Evolutionary conservation across 2,888 invertebrate species (phyloP).

Genomic region (Schizaphis graminum): DNA sequence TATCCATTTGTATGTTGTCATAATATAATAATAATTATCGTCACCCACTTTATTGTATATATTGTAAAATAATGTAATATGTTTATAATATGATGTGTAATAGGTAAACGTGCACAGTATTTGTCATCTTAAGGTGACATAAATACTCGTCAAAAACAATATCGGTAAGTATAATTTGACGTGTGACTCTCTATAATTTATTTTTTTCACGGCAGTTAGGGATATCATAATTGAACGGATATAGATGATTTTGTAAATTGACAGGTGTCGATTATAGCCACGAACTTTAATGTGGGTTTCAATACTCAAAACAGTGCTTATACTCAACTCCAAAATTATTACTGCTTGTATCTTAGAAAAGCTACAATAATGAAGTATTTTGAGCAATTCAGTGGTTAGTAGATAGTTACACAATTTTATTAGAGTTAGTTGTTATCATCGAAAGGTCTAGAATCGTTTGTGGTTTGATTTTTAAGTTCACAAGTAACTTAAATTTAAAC

Average conservation of each 20-base stretch:
- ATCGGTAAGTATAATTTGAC: background rate
- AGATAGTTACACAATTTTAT: background rate
- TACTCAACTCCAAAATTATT: background rate
- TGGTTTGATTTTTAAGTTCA: background rate
- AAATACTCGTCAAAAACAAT: background rate
- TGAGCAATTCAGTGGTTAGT: background rate
- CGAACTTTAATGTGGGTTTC: background rate
- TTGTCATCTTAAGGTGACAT: background rate
- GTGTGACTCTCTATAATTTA: background rate
- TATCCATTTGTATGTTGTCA: background rate
- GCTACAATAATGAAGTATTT: background rate
- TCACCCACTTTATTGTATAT: background rate
- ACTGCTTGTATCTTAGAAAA: background rate
- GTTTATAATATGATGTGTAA: background rate
- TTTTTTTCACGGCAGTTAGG: background rate
- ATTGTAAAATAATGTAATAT: background rate
- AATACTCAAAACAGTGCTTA: background rate
- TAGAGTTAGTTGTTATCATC: background rate
- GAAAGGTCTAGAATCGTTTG: background rate
- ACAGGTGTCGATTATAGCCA: background rate
- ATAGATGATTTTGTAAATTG: background rate
- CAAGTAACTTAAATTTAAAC: background rate
- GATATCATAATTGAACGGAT: background rate
- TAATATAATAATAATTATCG: background rate
- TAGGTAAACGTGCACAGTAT: background rate